Base-by-base conservation (phyloP, 2,113 vertebrate genomes). In the Trematocara stigmaticum region DNA sequence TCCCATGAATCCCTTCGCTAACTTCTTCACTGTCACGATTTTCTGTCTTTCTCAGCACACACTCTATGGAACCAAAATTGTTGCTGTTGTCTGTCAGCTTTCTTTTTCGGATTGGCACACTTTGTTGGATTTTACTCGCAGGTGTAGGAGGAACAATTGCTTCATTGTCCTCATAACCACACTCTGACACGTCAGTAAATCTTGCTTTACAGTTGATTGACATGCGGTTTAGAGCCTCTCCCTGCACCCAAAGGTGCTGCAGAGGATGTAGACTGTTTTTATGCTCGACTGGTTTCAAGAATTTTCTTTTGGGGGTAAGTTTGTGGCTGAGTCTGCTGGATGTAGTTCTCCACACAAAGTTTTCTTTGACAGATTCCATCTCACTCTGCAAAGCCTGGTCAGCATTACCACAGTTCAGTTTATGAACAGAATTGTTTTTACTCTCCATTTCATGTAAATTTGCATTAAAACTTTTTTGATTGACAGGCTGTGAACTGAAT, bases 81-180 rank as follows among this genome's bases (percentile, higher is more conserved):
- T 55, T 51, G 55, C 59, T 8, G 18, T 16, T 12, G 10, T 59
- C 71, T 18, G 47, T 51, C 7, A 26, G 56, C 29, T 3, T 10
- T 55, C 56, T 66, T 40, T 18, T 51, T 69, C 59, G 57, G 38
- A n/a, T 49, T 13, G 18, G 53, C 31, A 6, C 49, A 15, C 40
- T 51, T 13, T 1, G 38, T 4, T 1, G 56, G 12, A 34, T 40
- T 79, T 83, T 81, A 31, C 34, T 31, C 52, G 13, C 81, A 71
- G 92, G 87, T 34, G 91, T 93, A 3, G 89, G 89, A 35, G 92
- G 87, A 79, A 94, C 49, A 7, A 86, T 11, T 6, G 55, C 38
- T 16, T 78, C 83, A 15, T 8, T 61, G n/a, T 87, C 45, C 7
- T 89, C 69, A 42, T 7, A 16, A 7, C 87, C 82, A 57, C 18